Evolutionary conservation across 2,113 vertebrate species (phyloP).

Genomic region (Entomyzon cyanotis): DNA sequence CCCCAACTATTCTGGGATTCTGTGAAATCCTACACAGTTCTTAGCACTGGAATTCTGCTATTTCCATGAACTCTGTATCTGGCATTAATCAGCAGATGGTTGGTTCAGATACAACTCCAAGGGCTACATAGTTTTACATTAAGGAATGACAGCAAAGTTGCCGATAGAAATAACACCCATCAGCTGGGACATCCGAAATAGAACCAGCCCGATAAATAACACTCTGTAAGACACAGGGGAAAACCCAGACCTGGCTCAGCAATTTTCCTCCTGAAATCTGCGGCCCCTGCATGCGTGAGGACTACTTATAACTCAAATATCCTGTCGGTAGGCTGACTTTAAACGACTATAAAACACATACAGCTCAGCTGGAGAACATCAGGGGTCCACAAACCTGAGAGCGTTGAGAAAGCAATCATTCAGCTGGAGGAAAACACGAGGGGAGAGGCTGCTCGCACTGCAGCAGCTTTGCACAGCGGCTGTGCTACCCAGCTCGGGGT

Average conservation of each 20-base stretch:
- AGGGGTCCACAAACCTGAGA: neutral
- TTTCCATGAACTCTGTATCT: neutral
- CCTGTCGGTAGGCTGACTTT: neutral
- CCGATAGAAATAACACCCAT: neutral
- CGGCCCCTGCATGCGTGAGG: neutral
- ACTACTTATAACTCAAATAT: neutral
- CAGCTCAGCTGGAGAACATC: constrained; percentile 20
- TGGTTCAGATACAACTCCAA: neutral
- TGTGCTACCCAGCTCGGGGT: neutral
- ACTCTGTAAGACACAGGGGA: neutral
- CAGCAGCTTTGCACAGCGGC: neutral
- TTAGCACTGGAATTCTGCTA: neutral
- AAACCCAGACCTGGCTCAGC: neutral
- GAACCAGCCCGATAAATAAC: neutral
- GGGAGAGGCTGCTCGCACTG: neutral
- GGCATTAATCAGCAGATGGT: neutral
- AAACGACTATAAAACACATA: neutral
- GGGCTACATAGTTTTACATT: neutral
- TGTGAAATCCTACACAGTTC: neutral
- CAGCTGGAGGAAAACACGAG: neutral
- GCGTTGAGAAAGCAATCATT: neutral
- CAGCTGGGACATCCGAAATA: neutral
- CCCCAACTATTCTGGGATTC: neutral
- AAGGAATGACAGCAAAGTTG: neutral
- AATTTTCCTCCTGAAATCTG: neutral